These are phyloP conservation scores for Tapirus indicus DNA, from an alignment of 2,797 vertebrate genomes.

Conservation along the genomic window DNA sequence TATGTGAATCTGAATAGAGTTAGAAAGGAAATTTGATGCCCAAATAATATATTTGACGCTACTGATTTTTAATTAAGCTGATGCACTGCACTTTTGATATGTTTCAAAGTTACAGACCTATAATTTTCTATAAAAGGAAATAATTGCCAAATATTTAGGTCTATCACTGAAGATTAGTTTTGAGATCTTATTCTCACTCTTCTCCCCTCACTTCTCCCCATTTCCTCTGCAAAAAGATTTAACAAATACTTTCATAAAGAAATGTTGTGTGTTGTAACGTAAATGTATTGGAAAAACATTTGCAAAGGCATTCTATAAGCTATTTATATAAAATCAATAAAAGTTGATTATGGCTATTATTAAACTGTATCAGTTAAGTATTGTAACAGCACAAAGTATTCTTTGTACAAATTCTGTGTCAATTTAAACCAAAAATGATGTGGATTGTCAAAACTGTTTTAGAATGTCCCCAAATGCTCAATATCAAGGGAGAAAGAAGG, in stretches of 20 bases:
- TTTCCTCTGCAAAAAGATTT: slow-evolving; percentile 12
- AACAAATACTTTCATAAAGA: slow-evolving; percentile 24
- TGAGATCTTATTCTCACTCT: neutral
- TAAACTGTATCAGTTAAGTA: slow-evolving; percentile 58
- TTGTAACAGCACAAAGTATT: neutral
- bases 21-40: slow-evolving; percentile 55
- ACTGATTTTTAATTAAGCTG: slow-evolving; percentile 58
- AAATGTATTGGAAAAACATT: slow-evolving; percentile 52
- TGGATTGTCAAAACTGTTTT: slow-evolving; percentile 1
- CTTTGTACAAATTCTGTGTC: neutral
- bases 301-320: slow-evolving; percentile 47
- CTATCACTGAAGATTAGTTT: slow-evolving; percentile 41
- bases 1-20: slow-evolving; percentile 12
- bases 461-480: neutral
- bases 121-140: slow-evolving; percentile 56
- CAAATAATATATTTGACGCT: slow-evolving; percentile 46
- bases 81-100: slow-evolving; percentile 71
- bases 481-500: neutral
- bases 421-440: slow-evolving; percentile 2
- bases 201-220: neutral
- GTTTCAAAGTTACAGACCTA: slow-evolving; percentile 43
- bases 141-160: slow-evolving; percentile 56
- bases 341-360: slow-evolving; percentile 55
- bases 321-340: slow-evolving; percentile 76
- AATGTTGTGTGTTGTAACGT: slow-evolving; percentile 46